Evolutionary conservation across 2,888 invertebrate genomes (phyloP).

Genomic region (Ectobius pallidus): DNA sequence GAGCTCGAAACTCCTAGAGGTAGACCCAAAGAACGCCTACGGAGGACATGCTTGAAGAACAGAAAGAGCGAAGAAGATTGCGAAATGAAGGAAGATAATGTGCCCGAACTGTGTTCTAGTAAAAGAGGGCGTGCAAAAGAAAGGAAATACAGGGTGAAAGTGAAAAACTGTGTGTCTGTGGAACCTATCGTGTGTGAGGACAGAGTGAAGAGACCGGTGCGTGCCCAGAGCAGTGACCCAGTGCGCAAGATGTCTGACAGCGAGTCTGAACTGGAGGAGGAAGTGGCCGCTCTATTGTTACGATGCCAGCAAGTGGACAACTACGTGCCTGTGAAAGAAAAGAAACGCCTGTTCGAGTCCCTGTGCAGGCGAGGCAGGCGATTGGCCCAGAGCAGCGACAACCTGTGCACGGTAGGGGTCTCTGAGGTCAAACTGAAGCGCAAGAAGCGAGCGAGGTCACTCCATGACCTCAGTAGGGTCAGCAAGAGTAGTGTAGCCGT

Average conservation of each 20-base stretch:
- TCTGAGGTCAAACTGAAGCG: slow-evolving; percentile 53
- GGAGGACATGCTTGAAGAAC: neutral
- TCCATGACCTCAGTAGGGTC: slow-evolving; percentile 64
- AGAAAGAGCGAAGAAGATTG: neutral
- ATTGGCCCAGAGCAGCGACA: slow-evolving; percentile 68
- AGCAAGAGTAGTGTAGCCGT: slow-evolving; percentile 47
- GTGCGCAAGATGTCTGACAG: slow-evolving; percentile 12
- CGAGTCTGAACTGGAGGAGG: slow-evolving; percentile 50
- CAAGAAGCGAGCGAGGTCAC: slow-evolving; percentile 66
- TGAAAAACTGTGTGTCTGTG: neutral
- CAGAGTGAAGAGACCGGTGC: neutral
- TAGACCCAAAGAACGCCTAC: too few relatives aligned
- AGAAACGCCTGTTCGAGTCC: slow-evolving; percentile 72
- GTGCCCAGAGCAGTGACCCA: slow-evolving; percentile 46
- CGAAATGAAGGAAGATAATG: too few relatives aligned
- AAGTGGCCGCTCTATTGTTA: slow-evolving; percentile 58
- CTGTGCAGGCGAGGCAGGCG: slow-evolving; percentile 65
- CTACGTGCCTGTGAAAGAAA: slow-evolving; percentile 68
- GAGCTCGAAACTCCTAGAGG: too few relatives aligned
- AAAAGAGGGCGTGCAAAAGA: neutral
- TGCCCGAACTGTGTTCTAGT: neutral
- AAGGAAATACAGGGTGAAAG: neutral
- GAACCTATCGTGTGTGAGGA: neutral
- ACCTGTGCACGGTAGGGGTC: slow-evolving; percentile 57
- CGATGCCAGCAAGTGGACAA: slow-evolving; percentile 64